These are phyloP conservation scores for Loriculus beryllinus DNA, from an alignment of 2,797 vertebrate species.

Conservation along the genomic window DNA sequence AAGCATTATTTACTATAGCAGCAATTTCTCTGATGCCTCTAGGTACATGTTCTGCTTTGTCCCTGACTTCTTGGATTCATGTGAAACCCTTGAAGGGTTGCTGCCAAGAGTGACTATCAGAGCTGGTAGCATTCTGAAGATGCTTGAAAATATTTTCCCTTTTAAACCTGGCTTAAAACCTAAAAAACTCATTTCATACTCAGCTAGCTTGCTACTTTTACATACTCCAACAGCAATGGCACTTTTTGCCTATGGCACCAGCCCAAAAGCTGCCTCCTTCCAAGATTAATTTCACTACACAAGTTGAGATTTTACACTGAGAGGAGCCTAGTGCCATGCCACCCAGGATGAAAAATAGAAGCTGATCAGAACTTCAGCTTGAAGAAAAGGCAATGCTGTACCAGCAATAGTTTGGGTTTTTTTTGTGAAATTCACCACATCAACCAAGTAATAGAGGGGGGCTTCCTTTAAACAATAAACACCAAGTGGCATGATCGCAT, in stretches of 20 bases:
- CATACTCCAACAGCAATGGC: background rate
- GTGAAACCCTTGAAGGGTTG: background rate
- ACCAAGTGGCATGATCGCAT: accelerated
- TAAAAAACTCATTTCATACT: background rate
- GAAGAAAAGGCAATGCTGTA: background rate
- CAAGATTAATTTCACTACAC: background rate
- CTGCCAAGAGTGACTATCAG: background rate
- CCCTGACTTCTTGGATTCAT: background rate
- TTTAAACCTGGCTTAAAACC: background rate
- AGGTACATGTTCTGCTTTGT: background rate
- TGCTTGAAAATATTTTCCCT: background rate
- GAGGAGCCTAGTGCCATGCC: background rate
- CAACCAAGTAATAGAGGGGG: background rate
- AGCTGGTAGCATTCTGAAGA: background rate
- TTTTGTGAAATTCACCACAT: background rate
- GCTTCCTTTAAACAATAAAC: background rate
- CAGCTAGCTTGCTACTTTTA: background rate
- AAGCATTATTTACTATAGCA: background rate
- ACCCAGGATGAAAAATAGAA: background rate
- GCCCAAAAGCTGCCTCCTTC: background rate
- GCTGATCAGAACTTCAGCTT: background rate
- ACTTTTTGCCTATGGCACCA: background rate
- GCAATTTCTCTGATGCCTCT: background rate
- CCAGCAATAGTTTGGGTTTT: background rate
- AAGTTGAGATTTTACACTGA: background rate